These are phyloP conservation scores for Leucopsar rothschildi DNA, from an alignment of 2,113 vertebrate genomes.

Conservation along the genomic window DNA sequence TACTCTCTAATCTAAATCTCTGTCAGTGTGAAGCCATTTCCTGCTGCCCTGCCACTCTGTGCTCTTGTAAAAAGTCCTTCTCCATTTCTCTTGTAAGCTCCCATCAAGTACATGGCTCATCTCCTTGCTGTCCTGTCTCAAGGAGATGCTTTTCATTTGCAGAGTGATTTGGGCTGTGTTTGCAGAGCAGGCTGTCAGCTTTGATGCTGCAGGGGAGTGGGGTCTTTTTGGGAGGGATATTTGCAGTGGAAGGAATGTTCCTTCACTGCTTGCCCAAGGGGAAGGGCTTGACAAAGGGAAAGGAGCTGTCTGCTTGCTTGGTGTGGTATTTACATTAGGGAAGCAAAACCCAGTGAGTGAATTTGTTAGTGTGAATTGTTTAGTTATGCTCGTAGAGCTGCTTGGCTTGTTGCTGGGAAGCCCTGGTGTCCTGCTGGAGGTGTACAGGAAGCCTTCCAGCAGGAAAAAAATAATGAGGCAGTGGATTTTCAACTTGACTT, in stretches of 20 bases:
- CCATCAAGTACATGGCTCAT: not conserved
- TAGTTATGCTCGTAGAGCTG: not conserved
- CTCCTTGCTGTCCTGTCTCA: not conserved
- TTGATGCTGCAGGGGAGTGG: not conserved
- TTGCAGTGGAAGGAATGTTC: not conserved
- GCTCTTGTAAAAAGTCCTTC: not conserved
- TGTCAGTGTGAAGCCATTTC: not conserved
- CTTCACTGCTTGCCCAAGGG: not conserved
- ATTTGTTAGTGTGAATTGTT: not conserved
- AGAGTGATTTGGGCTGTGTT: not conserved
- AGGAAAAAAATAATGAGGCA: not conserved
- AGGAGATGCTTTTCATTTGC: not conserved
- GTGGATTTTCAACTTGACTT: not conserved
- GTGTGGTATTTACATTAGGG: not conserved
- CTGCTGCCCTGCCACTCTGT: not conserved
- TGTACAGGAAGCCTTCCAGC: not conserved
- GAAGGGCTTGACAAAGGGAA: not conserved
- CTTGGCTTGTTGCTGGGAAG: not conserved
- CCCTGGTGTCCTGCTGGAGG: not conserved
- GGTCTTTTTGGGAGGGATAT: not conserved
- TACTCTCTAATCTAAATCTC: not conserved
- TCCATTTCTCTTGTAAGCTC: not conserved
- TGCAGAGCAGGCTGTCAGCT: not conserved
- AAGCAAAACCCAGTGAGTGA: not conserved
- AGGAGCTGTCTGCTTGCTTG: not conserved